Base-by-base conservation (phyloP, 2,113 vertebrate genomes). In the Calidris pygmaea region DNA sequence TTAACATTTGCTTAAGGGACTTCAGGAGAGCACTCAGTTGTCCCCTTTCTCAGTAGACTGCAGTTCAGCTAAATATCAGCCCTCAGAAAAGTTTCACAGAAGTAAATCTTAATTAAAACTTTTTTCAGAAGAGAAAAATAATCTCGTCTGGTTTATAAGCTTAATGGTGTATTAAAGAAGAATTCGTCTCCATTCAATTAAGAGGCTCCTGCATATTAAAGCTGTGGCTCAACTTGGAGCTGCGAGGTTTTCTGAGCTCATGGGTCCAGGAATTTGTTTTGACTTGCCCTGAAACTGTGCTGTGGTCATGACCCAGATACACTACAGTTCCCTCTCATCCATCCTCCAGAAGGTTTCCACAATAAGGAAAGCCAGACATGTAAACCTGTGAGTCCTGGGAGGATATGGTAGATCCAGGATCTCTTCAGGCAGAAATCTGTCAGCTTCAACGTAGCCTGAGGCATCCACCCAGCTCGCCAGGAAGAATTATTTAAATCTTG, bases 1-100 rank as follows among this genome's bases (percentile, higher is more conserved):
- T 92, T 96, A 94, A 71, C n/a, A 88, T 89, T 95, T 93, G 85
- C 70, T 76, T 82, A 68, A 90, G 43, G 53, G 81, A 89, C 75
- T 74, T 84, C 27, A 82, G 58, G 50, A 81, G 24, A 93, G 19
- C 14, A 18, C 32, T 85, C 41, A 45, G 15, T 59, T 91, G 45
- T 89, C 73, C 62, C 35, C 26, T 71, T 89, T 48, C 29, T 13
- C 41, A 87, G n/a, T 2, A 76, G 66, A 60, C 35, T 58, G 34
- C 26, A 73, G 77, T 72, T 88, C 76, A 78, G 82, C 62, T 94
- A 80, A 96, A 65, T 79, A 92, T 41, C 88, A 93, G 18, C 19
- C 47, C 52, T 81, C 65, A 85, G 68, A 70, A 90, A 92, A 89
- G 23, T 62, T 74, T 86, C 24, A n/a, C 47, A 67, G 67, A 90